Evolutionary conservation across 2,113 vertebrate species (phyloP), one percentile per base, ranked within the genome.

Genomic region (Coptodon bakossiorum): DNA sequence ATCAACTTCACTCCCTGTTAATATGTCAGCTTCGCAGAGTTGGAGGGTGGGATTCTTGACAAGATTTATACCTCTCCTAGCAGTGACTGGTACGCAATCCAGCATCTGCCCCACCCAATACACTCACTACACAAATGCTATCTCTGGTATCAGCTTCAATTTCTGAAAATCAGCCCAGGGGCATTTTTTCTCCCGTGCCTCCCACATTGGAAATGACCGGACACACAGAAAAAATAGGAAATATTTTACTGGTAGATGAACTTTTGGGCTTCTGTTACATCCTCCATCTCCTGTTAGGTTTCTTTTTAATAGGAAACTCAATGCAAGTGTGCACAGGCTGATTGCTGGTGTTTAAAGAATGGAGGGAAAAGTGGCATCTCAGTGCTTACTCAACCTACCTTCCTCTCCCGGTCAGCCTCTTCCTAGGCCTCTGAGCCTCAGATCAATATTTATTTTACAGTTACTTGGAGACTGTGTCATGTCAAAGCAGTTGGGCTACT

Each of bases 371-470:
- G 56, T 61, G 61, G 27, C 78, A 81, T 7, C 71, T 27, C 11
- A 24, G 24, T 31, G 52, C 43, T 80, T n/a, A 38, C 36, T 61
- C 68, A 61, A 59, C 19, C 57, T 81, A 34, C 16, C n/a, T 38
- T 36, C 31, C 52, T 48, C 82, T n/a, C 36, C 4, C 59, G 4
- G 86, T 68, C 78, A 9, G 52, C 52, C 7, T 85, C 43, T 59
- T 40, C 45, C 50, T 80, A 36, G 80, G 43, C 78, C 31, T 27
- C 82, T 61, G 54, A 81, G 73, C 12, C 2, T 56, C 54, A 34
- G 59, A 84, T 90, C 89, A 93, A 89, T 95, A 91, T 95, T 94
- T 92, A 89, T 82, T 43, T 80, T 88, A 56, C 83, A 66, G 86
- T 88, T 63, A 82, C 91, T 87, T 83, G 73, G 87, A 82, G 84